Base-by-base conservation (phyloP, 2,113 vertebrate species). In the Alosa alosa region DNA sequence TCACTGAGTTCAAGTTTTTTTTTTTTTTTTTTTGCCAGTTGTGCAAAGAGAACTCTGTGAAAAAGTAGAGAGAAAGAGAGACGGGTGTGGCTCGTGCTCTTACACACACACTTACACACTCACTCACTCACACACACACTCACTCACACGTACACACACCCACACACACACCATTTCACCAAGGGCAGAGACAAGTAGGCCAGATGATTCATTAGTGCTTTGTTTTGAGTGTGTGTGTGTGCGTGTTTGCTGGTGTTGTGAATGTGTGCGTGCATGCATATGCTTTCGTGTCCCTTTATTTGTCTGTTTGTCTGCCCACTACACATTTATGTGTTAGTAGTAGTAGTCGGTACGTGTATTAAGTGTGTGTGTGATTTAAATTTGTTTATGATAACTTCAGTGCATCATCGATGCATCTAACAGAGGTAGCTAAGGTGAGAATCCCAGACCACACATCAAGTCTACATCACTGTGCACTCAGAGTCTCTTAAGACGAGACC, bases 21-120 rank as follows among this genome's bases (percentile, higher is more conserved):
- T 44, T 57, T 41, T 22, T 68, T 25, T 68, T n/a, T 55, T 20
- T 39, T 84, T 57, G 57, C 72, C 72, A 78, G 72, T 78, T 4
- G 72, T 78, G 72, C 25, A 78, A 36, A 36, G 31, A 78, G 55
- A 60, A 60, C 10, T 25, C 4, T 39, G 25, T 31, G 31, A 39
- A 78, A 78, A 78, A 78, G 72, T 78, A 78, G 9, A 78, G 72
- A 78, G 72, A 78, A 36, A 36, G 4, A 39, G 31, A 78, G 72
- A 78, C 11, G 72, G 72, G 72, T 78, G 72, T 78, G 72, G 72
- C 36, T 68, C 9, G 64, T 31, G 8, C 60, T 72, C 44, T 84
- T 68, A 57, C 85, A 18, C 60, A 84, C 87, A 84, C 90, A 91
- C 44, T 84, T 68, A 57, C 85, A 18, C 60, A 84, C 87, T 82